Conservation (phyloP, 2,113 vertebrate genomes). For the Poicephalus gulielmi region DNA sequence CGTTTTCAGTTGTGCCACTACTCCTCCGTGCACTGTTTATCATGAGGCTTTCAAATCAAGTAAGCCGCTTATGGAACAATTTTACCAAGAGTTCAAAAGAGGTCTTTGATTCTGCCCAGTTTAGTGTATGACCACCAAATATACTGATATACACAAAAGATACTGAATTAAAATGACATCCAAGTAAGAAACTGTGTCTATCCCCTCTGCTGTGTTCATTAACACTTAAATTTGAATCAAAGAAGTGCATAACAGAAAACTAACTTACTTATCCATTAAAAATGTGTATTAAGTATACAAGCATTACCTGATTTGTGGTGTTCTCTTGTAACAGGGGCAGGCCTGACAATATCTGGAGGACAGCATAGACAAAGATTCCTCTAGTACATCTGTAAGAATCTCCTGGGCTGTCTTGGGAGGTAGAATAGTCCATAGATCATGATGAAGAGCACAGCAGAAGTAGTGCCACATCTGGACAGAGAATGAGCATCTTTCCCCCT, state of each 20-base stretch:
- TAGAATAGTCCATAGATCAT: constrained; percentile 88
- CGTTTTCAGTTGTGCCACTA: neutral
- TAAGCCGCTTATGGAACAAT: neutral
- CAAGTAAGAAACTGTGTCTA: neutral
- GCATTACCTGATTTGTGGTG: constrained; percentile 90
- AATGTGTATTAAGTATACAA: neutral
- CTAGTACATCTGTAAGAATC: constrained; percentile 85
- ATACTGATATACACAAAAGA: neutral
- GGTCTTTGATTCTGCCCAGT: neutral
- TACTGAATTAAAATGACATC: neutral
- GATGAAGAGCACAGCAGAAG: constrained; percentile 88
- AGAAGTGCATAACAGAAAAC: neutral
- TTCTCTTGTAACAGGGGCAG: constrained; percentile 86
- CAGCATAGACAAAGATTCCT: constrained; percentile 83
- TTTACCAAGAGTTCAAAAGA: neutral
- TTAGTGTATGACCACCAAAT: neutral
- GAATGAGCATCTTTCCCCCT: constrained; percentile 98
- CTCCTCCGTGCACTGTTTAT: neutral
- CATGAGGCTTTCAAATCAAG: neutral
- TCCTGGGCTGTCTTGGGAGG: constrained; percentile 81
- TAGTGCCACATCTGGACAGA: constrained; percentile 99
- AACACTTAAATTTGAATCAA: neutral
- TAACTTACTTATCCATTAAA: neutral
- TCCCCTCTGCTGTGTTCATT: neutral
- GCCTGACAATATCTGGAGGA: constrained; percentile 86